Evolutionary conservation across 2,113 vertebrate species (phyloP).

Genomic region (Myodes glareolus): DNA sequence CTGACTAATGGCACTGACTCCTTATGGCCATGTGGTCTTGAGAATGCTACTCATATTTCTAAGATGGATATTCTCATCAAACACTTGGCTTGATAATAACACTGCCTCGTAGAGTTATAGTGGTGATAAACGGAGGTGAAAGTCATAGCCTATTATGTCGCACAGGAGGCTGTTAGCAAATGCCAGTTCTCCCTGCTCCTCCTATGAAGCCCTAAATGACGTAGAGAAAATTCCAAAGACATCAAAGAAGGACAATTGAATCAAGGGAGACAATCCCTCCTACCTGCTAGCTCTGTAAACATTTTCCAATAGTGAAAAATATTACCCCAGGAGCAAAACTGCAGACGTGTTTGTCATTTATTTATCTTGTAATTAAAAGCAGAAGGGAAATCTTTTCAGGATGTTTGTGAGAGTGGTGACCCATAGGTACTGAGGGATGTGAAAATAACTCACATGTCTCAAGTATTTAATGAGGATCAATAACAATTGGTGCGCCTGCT

Average conservation of each 20-base stretch:
- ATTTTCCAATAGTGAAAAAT: not conserved
- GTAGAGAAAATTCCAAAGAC: not conserved
- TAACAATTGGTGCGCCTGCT: conserved; percentile 4
- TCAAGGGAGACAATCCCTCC: not conserved
- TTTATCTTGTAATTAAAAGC: conserved; percentile 62
- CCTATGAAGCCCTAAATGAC: not conserved
- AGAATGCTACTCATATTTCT: not conserved
- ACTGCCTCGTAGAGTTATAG: not conserved
- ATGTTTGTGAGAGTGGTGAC: conserved; percentile 39
- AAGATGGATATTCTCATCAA: conserved; percentile 18
- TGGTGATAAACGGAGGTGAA: not conserved
- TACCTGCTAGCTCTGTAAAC: not conserved
- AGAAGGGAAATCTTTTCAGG: conserved; percentile 53
- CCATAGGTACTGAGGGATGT: conserved; percentile 6
- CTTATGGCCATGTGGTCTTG: not conserved
- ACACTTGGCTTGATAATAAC: not conserved
- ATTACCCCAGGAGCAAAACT: not conserved
- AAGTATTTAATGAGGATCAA: conserved; percentile 69
- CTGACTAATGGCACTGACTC: not conserved
- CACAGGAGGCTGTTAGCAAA: not conserved
- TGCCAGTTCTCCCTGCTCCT: not conserved
- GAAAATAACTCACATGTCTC: conserved; percentile 47
- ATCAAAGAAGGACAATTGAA: not conserved
- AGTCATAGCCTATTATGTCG: not conserved
- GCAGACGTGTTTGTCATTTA: conserved; percentile 16